Evolutionary conservation across 2,888 invertebrate genomes (phyloP).

Genomic region (Protula sp.): DNA sequence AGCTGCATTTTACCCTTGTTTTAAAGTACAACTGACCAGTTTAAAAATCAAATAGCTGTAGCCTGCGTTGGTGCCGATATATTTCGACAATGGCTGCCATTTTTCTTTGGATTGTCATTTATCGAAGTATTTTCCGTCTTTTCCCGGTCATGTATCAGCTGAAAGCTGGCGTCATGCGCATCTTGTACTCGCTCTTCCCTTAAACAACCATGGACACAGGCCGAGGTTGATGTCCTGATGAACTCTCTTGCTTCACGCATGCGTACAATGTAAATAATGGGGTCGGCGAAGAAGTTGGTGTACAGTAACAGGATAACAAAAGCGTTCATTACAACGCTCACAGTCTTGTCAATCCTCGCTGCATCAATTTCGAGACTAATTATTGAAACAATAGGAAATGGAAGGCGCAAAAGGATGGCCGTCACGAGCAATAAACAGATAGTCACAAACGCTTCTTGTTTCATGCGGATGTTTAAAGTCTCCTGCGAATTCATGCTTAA

Average conservation of each 20-base stretch:
- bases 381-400: conserved; percentile 18
- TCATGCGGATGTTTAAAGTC: conserved; percentile 15
- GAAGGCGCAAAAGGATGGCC: conserved; percentile 18
- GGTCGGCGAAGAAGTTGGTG: conserved; percentile 21
- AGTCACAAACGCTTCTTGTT: conserved; percentile 22
- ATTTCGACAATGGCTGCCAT: no score
- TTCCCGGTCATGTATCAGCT: no score
- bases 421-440: conserved; percentile 16
- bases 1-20: no score
- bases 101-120: no score
- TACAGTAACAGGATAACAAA: conserved; percentile 16
- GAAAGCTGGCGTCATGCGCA: no score
- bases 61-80: no score
- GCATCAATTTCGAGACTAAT: conserved; percentile 6
- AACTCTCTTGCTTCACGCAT: conserved; percentile 12
- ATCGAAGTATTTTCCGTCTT: no score
- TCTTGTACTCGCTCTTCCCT: no score
- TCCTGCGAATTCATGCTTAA: conserved; percentile 3
- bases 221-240: no score
- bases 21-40: no score
- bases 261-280: conserved; percentile 19
- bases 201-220: no score
- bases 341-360: neutral
- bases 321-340: conserved; percentile 9
- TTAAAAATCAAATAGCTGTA: no score